phyloP scores from a whole-genome alignment of 2,797 vertebrate genomes.

The Acanthiza pusilla region DNA sequence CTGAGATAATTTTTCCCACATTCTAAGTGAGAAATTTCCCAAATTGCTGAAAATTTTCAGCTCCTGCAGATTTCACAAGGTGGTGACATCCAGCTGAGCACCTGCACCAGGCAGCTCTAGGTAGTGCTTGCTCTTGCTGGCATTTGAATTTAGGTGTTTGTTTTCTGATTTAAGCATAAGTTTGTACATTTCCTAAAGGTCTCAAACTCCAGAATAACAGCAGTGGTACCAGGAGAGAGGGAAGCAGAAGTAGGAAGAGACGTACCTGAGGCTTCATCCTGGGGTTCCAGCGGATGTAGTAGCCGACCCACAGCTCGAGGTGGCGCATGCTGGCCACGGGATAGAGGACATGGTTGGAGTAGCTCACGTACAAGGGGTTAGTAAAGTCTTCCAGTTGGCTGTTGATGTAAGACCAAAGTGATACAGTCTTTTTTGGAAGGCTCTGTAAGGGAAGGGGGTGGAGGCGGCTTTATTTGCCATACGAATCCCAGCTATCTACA shows the following conservation, averaged over 20 bases:
- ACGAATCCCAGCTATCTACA: not conserved
- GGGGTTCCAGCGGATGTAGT: constrained; percentile 98
- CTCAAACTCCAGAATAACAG: not conserved
- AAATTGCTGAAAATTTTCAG: not conserved
- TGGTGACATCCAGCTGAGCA: not conserved
- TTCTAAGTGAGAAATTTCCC: not conserved
- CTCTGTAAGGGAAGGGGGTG: constrained; percentile 73
- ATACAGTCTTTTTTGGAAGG: constrained; percentile 88
- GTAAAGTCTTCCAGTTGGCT: constrained; percentile 94
- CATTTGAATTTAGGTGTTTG: not conserved
- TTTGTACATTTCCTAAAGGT: not conserved
- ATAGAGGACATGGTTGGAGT: constrained; percentile 92
- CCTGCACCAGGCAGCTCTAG: not conserved
- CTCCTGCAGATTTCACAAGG: not conserved
- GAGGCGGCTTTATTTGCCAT: constrained; percentile 13
- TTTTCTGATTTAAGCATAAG: not conserved
- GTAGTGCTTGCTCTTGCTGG: not conserved
- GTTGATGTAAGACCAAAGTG: constrained; percentile 97
- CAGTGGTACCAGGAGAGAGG: accelerated
- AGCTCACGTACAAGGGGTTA: constrained; percentile 93
- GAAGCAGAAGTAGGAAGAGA: not conserved
- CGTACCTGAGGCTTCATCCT: constrained; percentile 91
- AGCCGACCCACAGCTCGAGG: constrained; percentile 95
- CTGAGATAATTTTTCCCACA: not conserved
- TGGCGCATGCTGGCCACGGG: constrained; percentile 95